phyloP scores from a whole-genome alignment of 2,797 vertebrate genomes.

The Paratrypauchen microcephalus region DNA sequence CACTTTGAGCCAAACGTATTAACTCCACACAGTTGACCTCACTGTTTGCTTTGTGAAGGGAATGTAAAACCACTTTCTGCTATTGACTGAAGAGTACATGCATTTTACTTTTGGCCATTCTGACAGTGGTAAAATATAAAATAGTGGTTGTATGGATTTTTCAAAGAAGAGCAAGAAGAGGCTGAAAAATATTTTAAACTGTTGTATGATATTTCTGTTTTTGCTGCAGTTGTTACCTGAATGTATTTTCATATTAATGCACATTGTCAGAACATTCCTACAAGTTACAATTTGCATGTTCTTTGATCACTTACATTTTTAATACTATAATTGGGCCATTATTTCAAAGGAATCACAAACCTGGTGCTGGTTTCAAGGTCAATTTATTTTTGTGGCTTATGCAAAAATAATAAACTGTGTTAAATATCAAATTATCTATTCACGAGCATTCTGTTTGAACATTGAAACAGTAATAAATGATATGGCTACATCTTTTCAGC shows the following conservation, averaged over 20 bases:
- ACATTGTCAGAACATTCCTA: too few relatives aligned
- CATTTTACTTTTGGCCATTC: constrained; percentile 33
- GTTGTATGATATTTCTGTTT: not conserved
- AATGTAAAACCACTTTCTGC: constrained; percentile 27
- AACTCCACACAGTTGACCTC: constrained; percentile 22
- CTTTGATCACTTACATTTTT: too few relatives aligned
- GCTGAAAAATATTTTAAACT: not conserved
- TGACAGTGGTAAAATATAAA: constrained; percentile 11
- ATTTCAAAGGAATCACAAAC: not conserved
- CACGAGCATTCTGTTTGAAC: too few relatives aligned
- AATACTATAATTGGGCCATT: too few relatives aligned
- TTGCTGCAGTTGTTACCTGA: too few relatives aligned
- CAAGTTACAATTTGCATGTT: too few relatives aligned
- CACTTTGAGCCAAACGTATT: constrained; percentile 23
- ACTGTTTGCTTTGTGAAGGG: constrained; percentile 31
- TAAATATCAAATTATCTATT: not conserved
- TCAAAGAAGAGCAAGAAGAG: not conserved
- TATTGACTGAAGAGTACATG: constrained; percentile 8
- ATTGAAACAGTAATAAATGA: too few relatives aligned
- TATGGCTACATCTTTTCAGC: too few relatives aligned
- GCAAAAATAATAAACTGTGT: not conserved
- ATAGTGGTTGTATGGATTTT: not conserved
- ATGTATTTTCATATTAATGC: too few relatives aligned
- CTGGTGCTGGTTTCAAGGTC: not conserved
- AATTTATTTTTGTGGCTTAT: not conserved